Percentiles rank a stretch among this genome's conserved stretches.
phyloP scores from a whole-genome alignment of 2,113 vertebrate genomes.

The Entomyzon cyanotis region DNA sequence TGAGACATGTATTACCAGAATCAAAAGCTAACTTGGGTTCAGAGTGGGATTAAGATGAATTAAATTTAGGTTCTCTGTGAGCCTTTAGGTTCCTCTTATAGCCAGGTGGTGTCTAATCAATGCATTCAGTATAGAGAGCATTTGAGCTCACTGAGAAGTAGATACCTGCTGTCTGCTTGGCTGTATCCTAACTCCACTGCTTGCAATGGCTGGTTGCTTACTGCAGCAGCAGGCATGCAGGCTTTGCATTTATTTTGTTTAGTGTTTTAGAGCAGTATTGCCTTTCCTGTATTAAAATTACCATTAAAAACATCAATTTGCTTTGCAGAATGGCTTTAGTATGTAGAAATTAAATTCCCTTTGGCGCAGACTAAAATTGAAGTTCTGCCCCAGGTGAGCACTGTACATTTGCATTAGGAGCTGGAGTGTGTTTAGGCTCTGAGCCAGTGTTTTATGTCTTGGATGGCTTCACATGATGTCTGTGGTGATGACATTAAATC shows the following conservation, averaged over 20 bases:
- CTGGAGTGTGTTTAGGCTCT: neutral
- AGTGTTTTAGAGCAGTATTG: neutral
- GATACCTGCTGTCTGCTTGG: neutral
- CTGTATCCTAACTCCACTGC: neutral
- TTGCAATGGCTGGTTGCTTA: neutral
- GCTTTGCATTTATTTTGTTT: neutral
- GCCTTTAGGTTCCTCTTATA: neutral
- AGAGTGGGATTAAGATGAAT: neutral
- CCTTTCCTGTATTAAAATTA: neutral
- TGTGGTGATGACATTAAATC: neutral
- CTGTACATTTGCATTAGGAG: neutral
- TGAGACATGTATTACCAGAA: neutral
- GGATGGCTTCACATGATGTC: fast-evolving
- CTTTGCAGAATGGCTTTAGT: neutral
- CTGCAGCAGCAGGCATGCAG: neutral
- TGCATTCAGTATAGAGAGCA: neutral
- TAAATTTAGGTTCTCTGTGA: neutral
- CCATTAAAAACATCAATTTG: neutral
- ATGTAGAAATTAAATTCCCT: neutral
- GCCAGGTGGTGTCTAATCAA: neutral
- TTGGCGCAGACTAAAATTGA: neutral
- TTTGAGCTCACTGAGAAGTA: neutral
- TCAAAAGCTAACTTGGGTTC: neutral
- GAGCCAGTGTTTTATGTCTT: neutral
- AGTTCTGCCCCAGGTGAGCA: neutral